Evolutionary conservation across 2,888 invertebrate genomes (phyloP).

Genomic region (Mythimna ferrago): DNA sequence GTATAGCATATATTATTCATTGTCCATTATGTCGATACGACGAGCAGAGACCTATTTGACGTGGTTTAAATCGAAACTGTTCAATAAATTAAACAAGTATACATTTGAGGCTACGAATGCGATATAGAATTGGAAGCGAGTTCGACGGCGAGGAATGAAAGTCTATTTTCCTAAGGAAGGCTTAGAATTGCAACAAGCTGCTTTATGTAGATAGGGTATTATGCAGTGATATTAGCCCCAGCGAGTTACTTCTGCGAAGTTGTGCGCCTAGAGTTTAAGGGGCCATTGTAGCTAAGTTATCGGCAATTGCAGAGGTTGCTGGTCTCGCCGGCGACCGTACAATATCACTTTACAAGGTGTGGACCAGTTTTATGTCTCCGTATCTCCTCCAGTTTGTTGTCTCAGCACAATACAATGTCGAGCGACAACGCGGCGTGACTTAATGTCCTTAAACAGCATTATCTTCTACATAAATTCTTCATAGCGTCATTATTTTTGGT

Average conservation of each 20-base stretch:
- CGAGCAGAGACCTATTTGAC: slow-evolving; percentile 51
- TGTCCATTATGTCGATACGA: slow-evolving; percentile 59
- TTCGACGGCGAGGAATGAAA: slow-evolving; percentile 41
- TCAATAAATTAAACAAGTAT: slow-evolving; percentile 40
- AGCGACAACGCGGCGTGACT: slow-evolving; percentile 29
- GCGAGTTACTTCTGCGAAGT: slow-evolving; percentile 69
- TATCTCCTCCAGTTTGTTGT: slow-evolving; percentile 48
- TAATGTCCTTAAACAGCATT: slow-evolving; percentile 24
- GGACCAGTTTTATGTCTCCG: slow-evolving; percentile 56
- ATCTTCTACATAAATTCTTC: slow-evolving; percentile 22
- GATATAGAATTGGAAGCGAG: slow-evolving; percentile 46
- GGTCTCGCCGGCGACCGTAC: slow-evolving; percentile 62
- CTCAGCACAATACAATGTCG: slow-evolving; percentile 28
- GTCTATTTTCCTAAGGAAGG: slow-evolving; percentile 57
- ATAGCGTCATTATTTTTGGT: slow-evolving; percentile 29
- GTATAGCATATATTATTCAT: slow-evolving; percentile 61
- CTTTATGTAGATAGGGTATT: slow-evolving; percentile 73
- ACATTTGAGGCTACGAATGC: slow-evolving; percentile 28
- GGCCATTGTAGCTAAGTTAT: slow-evolving; percentile 75
- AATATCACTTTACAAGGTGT: slow-evolving; percentile 63
- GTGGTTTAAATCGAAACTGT: slow-evolving; percentile 52
- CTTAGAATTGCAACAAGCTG: slow-evolving; percentile 67
- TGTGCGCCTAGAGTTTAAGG: slow-evolving; percentile 70
- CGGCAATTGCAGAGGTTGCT: slow-evolving; percentile 71
- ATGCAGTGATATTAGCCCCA: slow-evolving; percentile 69